phyloP scores from a whole-genome alignment of 2,113 vertebrate species.

The Picathartes gymnocephalus region DNA sequence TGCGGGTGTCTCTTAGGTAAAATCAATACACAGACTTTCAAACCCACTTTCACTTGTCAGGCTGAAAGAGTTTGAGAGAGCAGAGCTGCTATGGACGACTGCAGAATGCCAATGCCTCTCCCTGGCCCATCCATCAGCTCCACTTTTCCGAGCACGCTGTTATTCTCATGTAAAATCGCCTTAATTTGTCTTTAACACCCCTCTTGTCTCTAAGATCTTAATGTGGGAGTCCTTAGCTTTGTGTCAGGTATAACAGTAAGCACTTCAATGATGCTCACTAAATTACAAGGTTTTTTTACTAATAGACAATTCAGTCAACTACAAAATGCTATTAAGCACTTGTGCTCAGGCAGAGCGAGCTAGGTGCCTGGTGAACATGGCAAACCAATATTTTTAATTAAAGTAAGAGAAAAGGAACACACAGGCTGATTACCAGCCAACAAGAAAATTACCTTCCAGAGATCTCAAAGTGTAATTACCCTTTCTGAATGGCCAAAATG shows the following conservation, averaged over 20 bases:
- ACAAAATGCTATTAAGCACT: neutral
- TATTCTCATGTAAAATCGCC: neutral
- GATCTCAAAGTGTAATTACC: neutral
- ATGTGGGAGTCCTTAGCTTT: neutral
- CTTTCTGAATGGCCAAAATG: neutral
- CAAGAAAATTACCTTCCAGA: neutral
- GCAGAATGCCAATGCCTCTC: neutral
- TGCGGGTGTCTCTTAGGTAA: neutral
- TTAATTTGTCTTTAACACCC: neutral
- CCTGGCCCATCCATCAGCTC: neutral
- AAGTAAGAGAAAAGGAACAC: neutral
- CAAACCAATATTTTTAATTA: constrained; percentile 34
- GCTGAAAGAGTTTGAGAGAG: neutral
- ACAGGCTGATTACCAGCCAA: neutral
- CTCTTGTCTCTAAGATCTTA: neutral
- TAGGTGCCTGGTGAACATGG: neutral
- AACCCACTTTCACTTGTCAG: neutral
- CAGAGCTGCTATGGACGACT: neutral
- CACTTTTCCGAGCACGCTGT: fast-evolving
- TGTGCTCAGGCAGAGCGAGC: neutral
- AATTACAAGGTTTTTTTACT: neutral
- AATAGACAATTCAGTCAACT: neutral
- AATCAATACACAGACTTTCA: neutral
- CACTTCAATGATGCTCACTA: neutral
- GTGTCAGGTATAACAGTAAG: neutral